A percentile compares a stretch with the other conserved stretches of the same genome.
Conservation (phyloP, 2,113 vertebrate species). For the Pseudopodoces humilis region DNA sequence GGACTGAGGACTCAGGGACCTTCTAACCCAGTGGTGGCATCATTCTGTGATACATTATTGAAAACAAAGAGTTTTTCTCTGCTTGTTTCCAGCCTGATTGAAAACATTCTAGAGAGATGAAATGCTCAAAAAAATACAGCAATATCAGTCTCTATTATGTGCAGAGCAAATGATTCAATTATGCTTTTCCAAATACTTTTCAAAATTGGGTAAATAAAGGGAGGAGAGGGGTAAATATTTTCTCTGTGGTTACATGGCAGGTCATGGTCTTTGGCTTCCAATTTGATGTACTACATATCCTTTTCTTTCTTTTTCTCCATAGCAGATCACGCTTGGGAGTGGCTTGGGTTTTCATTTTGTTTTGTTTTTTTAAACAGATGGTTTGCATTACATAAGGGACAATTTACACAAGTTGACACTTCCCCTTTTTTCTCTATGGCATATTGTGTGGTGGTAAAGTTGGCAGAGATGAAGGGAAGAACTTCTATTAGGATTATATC, state of each 20-base stretch:
- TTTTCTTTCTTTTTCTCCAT: constrained; percentile 29
- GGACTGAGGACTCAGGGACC: not conserved
- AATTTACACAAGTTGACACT: constrained; percentile 68
- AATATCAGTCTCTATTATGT: not conserved
- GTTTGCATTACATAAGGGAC: constrained; percentile 66
- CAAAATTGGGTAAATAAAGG: not conserved
- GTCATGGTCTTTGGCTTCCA: constrained; percentile 26
- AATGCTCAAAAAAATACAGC: not conserved
- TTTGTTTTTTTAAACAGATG: constrained; percentile 64
- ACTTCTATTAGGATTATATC: constrained; percentile 47
- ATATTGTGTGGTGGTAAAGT: constrained; percentile 63
- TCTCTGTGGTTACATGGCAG: not conserved
- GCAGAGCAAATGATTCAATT: not conserved
- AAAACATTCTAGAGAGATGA: not conserved
- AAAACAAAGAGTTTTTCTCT: not conserved
- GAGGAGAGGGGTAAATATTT: constrained; percentile 36
- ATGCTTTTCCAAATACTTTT: constrained; percentile 24
- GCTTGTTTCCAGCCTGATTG: not conserved
- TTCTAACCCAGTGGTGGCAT: not conserved
- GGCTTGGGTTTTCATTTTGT: constrained; percentile 55
- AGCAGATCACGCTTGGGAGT: constrained; percentile 34
- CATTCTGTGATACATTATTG: not conserved
- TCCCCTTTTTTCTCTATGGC: constrained; percentile 64
- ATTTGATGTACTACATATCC: not conserved
- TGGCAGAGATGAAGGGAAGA: constrained; percentile 51